Conservation (phyloP, 2,888 invertebrate genomes). For the Hydrotaea diabolus region DNA sequence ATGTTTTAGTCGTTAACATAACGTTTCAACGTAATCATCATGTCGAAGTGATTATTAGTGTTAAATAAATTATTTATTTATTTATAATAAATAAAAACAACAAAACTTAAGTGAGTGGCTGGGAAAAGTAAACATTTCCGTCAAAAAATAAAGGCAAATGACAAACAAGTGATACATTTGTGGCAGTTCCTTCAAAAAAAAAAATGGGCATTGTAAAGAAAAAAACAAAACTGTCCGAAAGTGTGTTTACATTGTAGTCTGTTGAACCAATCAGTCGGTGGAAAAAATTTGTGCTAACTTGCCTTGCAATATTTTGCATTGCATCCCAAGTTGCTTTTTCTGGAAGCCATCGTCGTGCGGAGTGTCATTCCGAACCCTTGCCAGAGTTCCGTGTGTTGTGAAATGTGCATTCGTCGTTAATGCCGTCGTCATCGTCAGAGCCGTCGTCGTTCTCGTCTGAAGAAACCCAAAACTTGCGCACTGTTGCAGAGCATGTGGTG, state of each 20-base stretch:
- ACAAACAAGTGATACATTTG: too few species aligned
- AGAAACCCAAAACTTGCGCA: slow-evolving; percentile 37
- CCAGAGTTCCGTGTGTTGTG: slow-evolving; percentile 21
- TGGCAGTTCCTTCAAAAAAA: background rate
- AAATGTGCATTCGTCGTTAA: slow-evolving; percentile 35
- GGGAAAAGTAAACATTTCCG: too few species aligned
- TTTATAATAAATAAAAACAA: slow-evolving; percentile 28
- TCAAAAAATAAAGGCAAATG: too few species aligned
- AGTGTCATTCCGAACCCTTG: background rate
- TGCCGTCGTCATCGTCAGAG: slow-evolving; percentile 22
- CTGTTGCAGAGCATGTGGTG: slow-evolving; percentile 40
- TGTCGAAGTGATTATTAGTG: slow-evolving; percentile 72
- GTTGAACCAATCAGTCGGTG: slow-evolving; percentile 1
- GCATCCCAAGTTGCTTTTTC: slow-evolving; percentile 11
- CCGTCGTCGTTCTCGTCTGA: slow-evolving; percentile 16
- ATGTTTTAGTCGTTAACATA: slow-evolving; percentile 81
- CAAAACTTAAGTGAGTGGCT: background rate
- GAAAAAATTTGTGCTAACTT: slow-evolving; percentile 6
- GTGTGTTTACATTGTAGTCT: slow-evolving; percentile 26
- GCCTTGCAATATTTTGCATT: slow-evolving; percentile 12
- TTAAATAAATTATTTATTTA: slow-evolving; percentile 40
- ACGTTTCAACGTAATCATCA: slow-evolving; percentile 80
- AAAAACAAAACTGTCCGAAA: slow-evolving; percentile 11
- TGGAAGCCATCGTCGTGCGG: slow-evolving; percentile 1
- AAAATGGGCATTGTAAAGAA: background rate